A percentile compares a stretch with the other conserved stretches of the same genome.
Conservation (phyloP, 2,888 invertebrate genomes). For the Eueremaeus valkanovi region DNA sequence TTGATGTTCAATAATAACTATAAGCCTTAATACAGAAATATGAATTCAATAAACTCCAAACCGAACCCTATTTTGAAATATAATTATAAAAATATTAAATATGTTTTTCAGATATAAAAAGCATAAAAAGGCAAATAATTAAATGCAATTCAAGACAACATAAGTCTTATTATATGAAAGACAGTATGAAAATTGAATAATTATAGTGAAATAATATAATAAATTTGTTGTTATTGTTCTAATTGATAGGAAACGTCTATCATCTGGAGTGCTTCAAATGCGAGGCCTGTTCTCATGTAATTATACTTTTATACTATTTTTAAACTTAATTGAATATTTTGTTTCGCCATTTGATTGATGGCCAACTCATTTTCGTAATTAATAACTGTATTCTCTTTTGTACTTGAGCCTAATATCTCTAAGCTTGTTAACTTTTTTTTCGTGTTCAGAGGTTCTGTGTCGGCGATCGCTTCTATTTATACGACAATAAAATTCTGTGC, state of each 20-base stretch:
- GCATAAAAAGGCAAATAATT: neutral
- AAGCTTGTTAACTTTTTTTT: neutral
- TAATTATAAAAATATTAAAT: neutral
- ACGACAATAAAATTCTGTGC: slow-evolving; percentile 89
- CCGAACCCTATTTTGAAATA: too few species aligned
- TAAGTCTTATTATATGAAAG: too few species aligned
- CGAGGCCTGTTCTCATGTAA: slow-evolving; percentile 55
- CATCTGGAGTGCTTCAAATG: slow-evolving; percentile 56
- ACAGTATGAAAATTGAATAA: neutral
- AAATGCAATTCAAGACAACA: neutral
- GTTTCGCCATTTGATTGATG: neutral
- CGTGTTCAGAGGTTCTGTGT: slow-evolving; percentile 84
- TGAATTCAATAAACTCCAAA: too few species aligned
- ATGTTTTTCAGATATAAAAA: too few species aligned
- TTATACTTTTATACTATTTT: slow-evolving; percentile 27
- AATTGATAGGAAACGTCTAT: slow-evolving; percentile 54
- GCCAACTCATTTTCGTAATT: neutral
- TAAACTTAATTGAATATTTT: neutral
- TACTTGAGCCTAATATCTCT: too few species aligned
- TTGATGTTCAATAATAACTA: too few species aligned
- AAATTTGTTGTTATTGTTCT: neutral
- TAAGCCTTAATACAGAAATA: too few species aligned
- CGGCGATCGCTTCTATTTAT: slow-evolving; percentile 85
- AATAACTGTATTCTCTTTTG: too few species aligned
- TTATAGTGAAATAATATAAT: neutral